These are phyloP conservation scores for Podarcis lilfordi DNA, from an alignment of 2,797 vertebrate genomes.

Conservation along the genomic window DNA sequence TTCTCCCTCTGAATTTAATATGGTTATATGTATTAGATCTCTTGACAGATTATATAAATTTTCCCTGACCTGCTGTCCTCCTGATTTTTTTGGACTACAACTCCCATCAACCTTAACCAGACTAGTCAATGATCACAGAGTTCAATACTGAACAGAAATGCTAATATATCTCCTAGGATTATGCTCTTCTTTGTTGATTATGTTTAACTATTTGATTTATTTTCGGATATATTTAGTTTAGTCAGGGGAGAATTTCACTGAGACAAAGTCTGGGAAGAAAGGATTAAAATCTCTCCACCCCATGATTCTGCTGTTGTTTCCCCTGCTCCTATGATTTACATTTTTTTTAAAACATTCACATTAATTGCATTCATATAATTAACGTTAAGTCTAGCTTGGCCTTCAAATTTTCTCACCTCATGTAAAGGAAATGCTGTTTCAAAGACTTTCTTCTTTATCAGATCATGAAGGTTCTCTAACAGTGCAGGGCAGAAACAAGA, in stretches of 20 bases:
- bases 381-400: not conserved
- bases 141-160: not conserved
- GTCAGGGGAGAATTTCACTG: not conserved
- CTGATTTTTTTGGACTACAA: no score
- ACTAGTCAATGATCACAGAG: no score
- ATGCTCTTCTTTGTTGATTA: not conserved
- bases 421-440: conserved; percentile 89
- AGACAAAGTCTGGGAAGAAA: not conserved
- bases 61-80: no score
- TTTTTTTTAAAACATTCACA: not conserved
- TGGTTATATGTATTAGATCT: not conserved
- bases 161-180: not conserved
- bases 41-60: not conserved
- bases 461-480: conserved; percentile 81
- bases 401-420: conserved; percentile 75
- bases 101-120: no score
- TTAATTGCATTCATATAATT: not conserved
- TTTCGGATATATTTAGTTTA: conserved; percentile 3
- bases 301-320: not conserved
- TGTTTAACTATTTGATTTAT: not conserved
- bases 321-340: not conserved
- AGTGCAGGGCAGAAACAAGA: not conserved
- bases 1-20: conserved; percentile 56
- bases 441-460: conserved; percentile 84
- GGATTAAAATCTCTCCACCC: not conserved